A percentile compares a stretch with the other conserved stretches of the same genome.
These are phyloP conservation scores for Phragmatobia fuliginosa DNA, from an alignment of 2,888 invertebrate species.

Conservation along the genomic window DNA sequence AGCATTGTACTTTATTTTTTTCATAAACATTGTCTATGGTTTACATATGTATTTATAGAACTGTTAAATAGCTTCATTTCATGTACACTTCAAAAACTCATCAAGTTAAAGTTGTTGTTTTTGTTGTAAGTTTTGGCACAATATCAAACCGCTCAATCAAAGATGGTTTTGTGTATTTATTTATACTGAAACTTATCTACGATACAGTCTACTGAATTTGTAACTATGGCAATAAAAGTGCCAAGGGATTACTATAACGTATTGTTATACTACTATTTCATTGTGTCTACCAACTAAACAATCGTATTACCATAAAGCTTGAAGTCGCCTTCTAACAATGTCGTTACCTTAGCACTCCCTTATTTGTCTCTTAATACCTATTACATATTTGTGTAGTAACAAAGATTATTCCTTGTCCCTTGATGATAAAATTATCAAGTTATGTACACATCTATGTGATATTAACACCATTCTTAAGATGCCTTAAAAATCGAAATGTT, in stretches of 20 bases:
- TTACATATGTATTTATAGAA: too few relatives aligned
- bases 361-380: not conserved
- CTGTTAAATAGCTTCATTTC: too few relatives aligned
- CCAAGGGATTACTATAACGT: not conserved
- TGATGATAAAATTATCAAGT: not conserved
- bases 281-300: not conserved
- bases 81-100: too few relatives aligned
- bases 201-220: not conserved
- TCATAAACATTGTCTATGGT: too few relatives aligned
- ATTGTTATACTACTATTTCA: not conserved
- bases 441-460: not conserved
- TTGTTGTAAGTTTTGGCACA: too few relatives aligned
- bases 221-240: not conserved
- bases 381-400: not conserved
- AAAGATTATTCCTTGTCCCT: too few relatives aligned
- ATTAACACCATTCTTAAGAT: not conserved
- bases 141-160: not conserved
- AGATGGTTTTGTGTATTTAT: not conserved
- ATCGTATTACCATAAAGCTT: not conserved
- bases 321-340: not conserved
- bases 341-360: not conserved
- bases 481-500: not conserved
- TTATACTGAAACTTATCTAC: not conserved
- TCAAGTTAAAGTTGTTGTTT: too few relatives aligned
- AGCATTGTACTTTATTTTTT: not conserved